Base-by-base conservation (phyloP, 1,140 invertebrate species). In the Procambarus clarkii region DNA sequence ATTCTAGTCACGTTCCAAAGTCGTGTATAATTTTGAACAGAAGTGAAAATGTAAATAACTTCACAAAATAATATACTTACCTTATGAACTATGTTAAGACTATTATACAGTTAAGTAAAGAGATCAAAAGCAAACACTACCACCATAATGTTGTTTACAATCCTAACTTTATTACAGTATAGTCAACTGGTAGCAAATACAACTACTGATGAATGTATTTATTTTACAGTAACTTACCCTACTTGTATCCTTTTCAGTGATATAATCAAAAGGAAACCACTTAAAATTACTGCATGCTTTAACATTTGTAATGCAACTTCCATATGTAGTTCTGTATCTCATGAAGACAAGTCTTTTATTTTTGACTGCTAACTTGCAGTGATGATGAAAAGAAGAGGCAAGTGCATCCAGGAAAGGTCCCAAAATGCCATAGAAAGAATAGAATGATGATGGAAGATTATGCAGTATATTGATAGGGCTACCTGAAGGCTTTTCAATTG, bases 161-260 rank as follows among this genome's bases (percentile, higher is more conserved):
- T 21, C 18, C 18, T 64, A 64, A 64, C 13, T 13, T 58, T 64
- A 13, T 54, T 54, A 54, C 18, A 5, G 21, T 18, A 64, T 4
- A 21, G 60, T 64, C 13, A 64, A 64, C 4, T 21, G 21, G 60
- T 18, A 64, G 60, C 4, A 18, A 2, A 18, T 15, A 54, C 8
- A 54, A 21, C 60, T 21, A 64, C 60, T 64, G 21, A 64, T 13
- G 4, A 64, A 64, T 5, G 4, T 11, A 18, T 18, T 21, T 21
- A 82, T 11, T 60, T 60, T 82, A 3, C 18, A 45, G 11, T 60
- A 45, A 82, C 80, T 82, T 82, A 82, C 80, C 80, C 54, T 60
- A 60, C 24, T 60, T 82, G 60, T 45, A 82, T 82, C 80, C 80
- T 82, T 82, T 34, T 82, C n/a, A 82, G 54, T 82, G 80, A 82